phyloP scores from a whole-genome alignment of 2,888 invertebrate species.

The Ophion ventricosus region DNA sequence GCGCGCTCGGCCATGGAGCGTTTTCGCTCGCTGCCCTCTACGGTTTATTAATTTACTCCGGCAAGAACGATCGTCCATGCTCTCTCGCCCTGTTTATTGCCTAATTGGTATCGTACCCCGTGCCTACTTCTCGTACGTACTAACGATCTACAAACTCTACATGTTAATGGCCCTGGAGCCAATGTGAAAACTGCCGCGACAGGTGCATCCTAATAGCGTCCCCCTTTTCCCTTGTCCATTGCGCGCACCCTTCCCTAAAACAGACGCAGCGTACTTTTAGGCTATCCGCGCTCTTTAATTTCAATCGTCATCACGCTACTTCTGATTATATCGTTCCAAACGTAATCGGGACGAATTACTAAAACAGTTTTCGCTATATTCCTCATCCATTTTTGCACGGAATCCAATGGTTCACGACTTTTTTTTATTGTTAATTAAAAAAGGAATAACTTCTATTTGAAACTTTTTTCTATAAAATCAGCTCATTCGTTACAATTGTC shows the following conservation, averaged over 20 bases:
- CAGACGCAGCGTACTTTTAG: not conserved
- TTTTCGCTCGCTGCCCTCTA: conserved; percentile 70
- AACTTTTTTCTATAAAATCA: no score
- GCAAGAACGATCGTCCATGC: conserved; percentile 69
- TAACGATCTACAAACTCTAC: conserved; percentile 52
- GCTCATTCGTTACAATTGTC: no score
- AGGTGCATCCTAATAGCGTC: conserved; percentile 60
- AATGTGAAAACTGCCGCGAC: conserved; percentile 38
- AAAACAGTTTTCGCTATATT: not conserved
- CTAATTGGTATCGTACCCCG: conserved; percentile 75
- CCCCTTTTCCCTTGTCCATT: not conserved
- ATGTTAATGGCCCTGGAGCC: conserved; percentile 28
- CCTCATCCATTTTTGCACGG: not conserved
- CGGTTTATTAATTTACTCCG: conserved; percentile 82
- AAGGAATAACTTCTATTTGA: no score
- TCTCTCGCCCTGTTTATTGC: conserved; percentile 79
- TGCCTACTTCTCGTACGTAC: conserved; percentile 30
- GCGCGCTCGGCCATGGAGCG: conserved; percentile 57
- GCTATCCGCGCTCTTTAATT: conserved; percentile 1
- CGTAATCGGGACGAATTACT: not conserved
- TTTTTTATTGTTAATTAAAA: no score
- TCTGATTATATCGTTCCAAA: not conserved
- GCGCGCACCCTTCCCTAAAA: not conserved
- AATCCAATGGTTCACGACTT: not conserved
- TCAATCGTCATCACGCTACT: not conserved